phyloP scores from a whole-genome alignment of 2,888 invertebrate species.

The Athrips mouffetella region DNA sequence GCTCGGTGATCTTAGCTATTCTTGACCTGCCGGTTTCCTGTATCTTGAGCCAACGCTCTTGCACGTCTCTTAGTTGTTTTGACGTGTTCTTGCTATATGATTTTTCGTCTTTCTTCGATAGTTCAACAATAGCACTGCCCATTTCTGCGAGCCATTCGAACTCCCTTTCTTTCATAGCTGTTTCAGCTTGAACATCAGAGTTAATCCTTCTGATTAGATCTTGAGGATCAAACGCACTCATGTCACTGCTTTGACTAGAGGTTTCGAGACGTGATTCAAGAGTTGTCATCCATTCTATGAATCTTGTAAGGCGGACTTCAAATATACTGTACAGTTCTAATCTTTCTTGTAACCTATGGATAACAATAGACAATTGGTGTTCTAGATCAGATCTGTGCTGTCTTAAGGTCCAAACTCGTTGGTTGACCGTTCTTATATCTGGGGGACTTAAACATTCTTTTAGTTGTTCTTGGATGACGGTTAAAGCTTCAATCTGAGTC shows the following conservation, averaged over 20 bases:
- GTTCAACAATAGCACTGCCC: conserved; percentile 81
- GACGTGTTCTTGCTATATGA: conserved; percentile 71
- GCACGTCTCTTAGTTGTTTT: conserved; percentile 79
- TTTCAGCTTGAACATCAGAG: conserved; percentile 86
- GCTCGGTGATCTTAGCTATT: conserved; percentile 84
- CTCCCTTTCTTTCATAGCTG: conserved; percentile 86
- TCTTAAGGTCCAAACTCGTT: conserved; percentile 86
- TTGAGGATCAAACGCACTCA: conserved; percentile 81
- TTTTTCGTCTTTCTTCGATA: conserved; percentile 80
- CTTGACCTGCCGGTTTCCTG: conserved; percentile 81
- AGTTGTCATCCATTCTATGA: conserved; percentile 84
- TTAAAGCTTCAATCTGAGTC: conserved; percentile 83
- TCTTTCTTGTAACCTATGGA: conserved; percentile 85
- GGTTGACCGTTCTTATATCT: conserved; percentile 88
- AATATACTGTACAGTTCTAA: conserved; percentile 84
- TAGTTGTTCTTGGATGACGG: conserved; percentile 87
- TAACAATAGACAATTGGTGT: conserved; percentile 84
- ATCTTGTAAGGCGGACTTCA: conserved; percentile 80
- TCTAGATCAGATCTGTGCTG: conserved; percentile 90
- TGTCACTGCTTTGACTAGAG: conserved; percentile 70
- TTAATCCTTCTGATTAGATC: conserved; percentile 85
- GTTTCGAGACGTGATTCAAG: conserved; percentile 82
- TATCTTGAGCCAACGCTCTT: conserved; percentile 83
- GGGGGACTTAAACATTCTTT: conserved; percentile 91
- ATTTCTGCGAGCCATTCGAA: conserved; percentile 86